Conservation (phyloP, 2,113 vertebrate genomes). For the Colistium nudipinnis region DNA sequence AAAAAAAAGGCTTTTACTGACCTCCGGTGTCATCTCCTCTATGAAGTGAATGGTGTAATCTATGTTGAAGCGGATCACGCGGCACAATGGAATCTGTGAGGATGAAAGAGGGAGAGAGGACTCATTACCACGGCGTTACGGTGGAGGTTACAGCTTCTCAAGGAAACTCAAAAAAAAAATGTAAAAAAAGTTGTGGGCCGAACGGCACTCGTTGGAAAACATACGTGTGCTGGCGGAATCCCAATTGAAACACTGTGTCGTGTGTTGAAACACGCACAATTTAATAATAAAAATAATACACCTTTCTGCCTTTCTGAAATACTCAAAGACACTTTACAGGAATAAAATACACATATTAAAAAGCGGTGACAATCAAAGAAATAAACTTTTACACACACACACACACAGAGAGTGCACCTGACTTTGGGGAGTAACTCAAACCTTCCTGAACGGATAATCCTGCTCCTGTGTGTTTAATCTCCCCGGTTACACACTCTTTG, state of each 20-base stretch:
- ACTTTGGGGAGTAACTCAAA: constrained; percentile 58
- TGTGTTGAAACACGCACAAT: too few species aligned
- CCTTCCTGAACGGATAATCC: constrained; percentile 73
- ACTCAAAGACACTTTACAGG: too few species aligned
- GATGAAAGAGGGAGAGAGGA: constrained; percentile 55
- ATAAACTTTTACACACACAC: not conserved
- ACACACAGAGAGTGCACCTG: not conserved
- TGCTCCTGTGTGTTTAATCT: constrained; percentile 72
- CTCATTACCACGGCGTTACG: constrained; percentile 62
- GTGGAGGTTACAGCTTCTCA: constrained; percentile 71
- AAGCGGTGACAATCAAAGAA: too few species aligned
- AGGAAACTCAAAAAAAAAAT: constrained; percentile 75
- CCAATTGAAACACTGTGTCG: too few species aligned
- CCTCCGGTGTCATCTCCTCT: constrained; percentile 98
- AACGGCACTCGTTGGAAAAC: too few species aligned
- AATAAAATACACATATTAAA: too few species aligned
- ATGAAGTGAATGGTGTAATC: constrained; percentile 99
- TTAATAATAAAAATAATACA: too few species aligned
- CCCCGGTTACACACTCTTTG: constrained; percentile 74
- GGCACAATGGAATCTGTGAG: constrained; percentile 95
- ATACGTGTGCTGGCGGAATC: too few species aligned
- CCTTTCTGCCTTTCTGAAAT: too few species aligned
- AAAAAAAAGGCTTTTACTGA: constrained; percentile 83
- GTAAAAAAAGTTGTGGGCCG: too few species aligned
- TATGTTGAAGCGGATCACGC: constrained; percentile 99